Evolutionary conservation across 2,888 invertebrate species (phyloP).

Genomic region (Agrilus biguttatus): DNA sequence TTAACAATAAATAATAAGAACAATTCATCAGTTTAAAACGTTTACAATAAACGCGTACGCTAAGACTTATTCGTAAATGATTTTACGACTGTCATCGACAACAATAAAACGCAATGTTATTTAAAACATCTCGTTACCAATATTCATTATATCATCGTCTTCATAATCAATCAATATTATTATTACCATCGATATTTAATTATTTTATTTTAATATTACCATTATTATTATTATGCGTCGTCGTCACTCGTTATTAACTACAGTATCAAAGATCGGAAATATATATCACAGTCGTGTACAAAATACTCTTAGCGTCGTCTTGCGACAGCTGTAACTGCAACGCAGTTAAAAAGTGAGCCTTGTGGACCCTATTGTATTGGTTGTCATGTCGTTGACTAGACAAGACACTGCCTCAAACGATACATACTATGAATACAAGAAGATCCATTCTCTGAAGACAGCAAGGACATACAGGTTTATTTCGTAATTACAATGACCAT

Average conservation of each 20-base stretch:
- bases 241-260: constrained; percentile 17
- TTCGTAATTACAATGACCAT: too few species aligned
- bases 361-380: constrained; percentile 6
- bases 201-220: not conserved
- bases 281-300: constrained; percentile 29
- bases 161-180: not conserved
- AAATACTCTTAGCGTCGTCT: constrained; percentile 29
- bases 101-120: constrained; percentile 11
- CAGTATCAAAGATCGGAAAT: constrained; percentile 26
- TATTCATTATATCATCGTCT: constrained; percentile 2
- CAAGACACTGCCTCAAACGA: constrained; percentile 5
- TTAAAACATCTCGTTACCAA: constrained; percentile 7
- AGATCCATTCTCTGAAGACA: too few species aligned
- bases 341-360: constrained; percentile 13
- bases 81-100: constrained; percentile 18
- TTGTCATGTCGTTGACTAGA: constrained; percentile 10
- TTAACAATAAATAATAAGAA: not conserved
- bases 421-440: too few species aligned
- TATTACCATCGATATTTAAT: not conserved
- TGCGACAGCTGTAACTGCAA: constrained; percentile 32
- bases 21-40: constrained; percentile 1
- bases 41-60: constrained; percentile 15
- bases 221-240: constrained; percentile 13
- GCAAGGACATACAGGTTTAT: too few species aligned
- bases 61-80: constrained; percentile 24